These are phyloP conservation scores for Drosophila santomea DNA, from an alignment of 1,140 invertebrate genomes.

Conservation along the genomic window DNA sequence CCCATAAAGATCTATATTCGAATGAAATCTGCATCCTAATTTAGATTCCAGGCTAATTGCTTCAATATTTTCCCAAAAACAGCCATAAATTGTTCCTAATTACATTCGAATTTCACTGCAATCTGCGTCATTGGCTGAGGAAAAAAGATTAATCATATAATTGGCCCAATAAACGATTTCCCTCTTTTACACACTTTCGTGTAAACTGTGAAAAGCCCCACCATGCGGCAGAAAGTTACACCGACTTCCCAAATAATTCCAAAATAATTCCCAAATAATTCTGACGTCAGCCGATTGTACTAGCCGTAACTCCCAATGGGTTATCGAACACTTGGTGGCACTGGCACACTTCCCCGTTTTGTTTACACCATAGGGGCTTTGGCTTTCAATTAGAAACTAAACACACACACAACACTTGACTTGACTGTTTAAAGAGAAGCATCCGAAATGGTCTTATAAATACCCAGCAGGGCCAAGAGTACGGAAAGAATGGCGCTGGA, in stretches of 20 bases:
- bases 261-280: conserved; percentile 38
- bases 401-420: conserved; percentile 52
- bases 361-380: conserved; percentile 61
- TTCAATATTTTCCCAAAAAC: conserved; percentile 45
- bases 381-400: conserved; percentile 72
- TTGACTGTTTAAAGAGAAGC: conserved; percentile 30
- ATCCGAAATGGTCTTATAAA: conserved; percentile 65
- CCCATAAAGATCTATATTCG: conserved; percentile 24
- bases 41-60: conserved; percentile 52
- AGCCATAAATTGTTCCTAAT: conserved; percentile 51
- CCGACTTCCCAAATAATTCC: conserved; percentile 49
- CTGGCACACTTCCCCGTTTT: conserved; percentile 62
- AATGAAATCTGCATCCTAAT: conserved; percentile 23
- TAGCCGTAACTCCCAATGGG: conserved; percentile 19
- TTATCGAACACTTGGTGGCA: conserved; percentile 52
- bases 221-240: conserved; percentile 15
- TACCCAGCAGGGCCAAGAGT: conserved; percentile 33
- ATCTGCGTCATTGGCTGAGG: conserved; percentile 63
- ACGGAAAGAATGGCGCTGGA: conserved; percentile 25
- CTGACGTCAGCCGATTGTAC: conserved; percentile 54
- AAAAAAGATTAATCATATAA: conserved; percentile 74
- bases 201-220: conserved; percentile 58
- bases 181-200: conserved; percentile 16
- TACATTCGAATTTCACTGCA: conserved; percentile 42
- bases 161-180: conserved; percentile 62